phyloP scores from a whole-genome alignment of 2,113 vertebrate genomes.

The Rhineura floridana region DNA sequence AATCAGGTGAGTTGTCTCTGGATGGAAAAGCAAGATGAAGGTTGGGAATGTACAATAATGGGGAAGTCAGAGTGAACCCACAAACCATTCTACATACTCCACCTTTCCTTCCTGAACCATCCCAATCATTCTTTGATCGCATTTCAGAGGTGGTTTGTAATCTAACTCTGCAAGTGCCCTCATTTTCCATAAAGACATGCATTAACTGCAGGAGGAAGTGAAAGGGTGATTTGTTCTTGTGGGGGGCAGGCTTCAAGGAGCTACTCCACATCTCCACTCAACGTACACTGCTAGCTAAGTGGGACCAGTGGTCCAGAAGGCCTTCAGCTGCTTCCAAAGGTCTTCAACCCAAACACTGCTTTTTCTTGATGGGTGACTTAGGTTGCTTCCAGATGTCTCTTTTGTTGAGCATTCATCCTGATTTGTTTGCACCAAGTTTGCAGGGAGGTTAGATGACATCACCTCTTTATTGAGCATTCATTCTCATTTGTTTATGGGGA shows the following conservation, averaged over 20 bases:
- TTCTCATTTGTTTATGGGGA: too few relatives aligned
- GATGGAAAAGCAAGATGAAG: neutral
- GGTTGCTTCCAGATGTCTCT: neutral
- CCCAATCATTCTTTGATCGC: too few relatives aligned
- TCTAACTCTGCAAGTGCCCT: neutral
- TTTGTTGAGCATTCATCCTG: too few relatives aligned
- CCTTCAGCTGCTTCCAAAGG: neutral
- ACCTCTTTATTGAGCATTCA: too few relatives aligned
- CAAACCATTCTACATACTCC: neutral
- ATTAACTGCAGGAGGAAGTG: neutral
- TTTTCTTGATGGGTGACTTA: neutral
- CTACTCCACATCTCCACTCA: too few relatives aligned
- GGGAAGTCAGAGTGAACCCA: too few relatives aligned
- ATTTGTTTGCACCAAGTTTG: too few relatives aligned
- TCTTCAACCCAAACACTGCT: neutral
- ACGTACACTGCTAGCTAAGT: neutral
- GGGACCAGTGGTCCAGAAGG: neutral
- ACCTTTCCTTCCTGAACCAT: neutral
- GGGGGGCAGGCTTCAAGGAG: neutral
- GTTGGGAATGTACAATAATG: too few relatives aligned
- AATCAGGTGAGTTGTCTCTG: slow-evolving; percentile 71
- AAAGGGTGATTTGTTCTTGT: neutral
- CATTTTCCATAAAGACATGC: neutral
- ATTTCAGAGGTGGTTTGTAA: neutral
- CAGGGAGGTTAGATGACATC: too few relatives aligned